phyloP scores from a whole-genome alignment of 2,888 invertebrate species.

The Chrysomela aeneicollis region DNA sequence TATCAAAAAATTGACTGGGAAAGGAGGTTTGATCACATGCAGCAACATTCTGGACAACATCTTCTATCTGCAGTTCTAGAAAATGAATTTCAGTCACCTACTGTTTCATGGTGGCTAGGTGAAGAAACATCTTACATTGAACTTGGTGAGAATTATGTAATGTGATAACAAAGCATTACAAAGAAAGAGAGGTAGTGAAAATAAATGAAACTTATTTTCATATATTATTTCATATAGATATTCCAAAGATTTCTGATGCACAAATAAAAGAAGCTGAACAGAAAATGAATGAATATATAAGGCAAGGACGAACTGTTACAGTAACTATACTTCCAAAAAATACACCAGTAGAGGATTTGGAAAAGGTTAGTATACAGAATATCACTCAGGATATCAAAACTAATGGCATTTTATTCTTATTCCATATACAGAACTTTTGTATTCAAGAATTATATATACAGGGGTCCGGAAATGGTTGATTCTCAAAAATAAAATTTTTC shows the following conservation, averaged over 20 bases:
- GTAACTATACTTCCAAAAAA: conserved; percentile 70
- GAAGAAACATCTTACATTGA: conserved; percentile 78
- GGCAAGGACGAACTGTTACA: conserved; percentile 68
- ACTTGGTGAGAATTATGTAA: conserved; percentile 57
- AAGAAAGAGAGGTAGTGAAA: too few species aligned
- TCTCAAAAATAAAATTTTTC: too few species aligned
- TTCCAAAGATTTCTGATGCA: conserved; percentile 64
- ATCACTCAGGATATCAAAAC: too few species aligned
- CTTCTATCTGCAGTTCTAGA: conserved; percentile 82
- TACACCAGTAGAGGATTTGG: conserved; percentile 64
- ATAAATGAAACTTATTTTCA: background rate
- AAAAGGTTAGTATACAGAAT: conserved; percentile 45
- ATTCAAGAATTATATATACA: too few species aligned
- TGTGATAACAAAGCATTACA: background rate
- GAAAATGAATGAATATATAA: conserved; percentile 74
- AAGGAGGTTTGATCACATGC: conserved; percentile 88
- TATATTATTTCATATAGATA: conserved; percentile 57
- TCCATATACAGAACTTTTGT: too few species aligned
- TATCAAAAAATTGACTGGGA: conserved; percentile 76
- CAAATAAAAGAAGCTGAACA: conserved; percentile 67
- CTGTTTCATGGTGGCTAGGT: conserved; percentile 87
- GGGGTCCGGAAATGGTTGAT: too few species aligned
- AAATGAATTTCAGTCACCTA: conserved; percentile 70
- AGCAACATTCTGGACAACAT: conserved; percentile 91
- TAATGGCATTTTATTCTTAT: too few species aligned